Evolutionary conservation across 2,888 invertebrate genomes (phyloP), one percentile per base, ranked within the genome.

Genomic region (Piscicola geometra): DNA sequence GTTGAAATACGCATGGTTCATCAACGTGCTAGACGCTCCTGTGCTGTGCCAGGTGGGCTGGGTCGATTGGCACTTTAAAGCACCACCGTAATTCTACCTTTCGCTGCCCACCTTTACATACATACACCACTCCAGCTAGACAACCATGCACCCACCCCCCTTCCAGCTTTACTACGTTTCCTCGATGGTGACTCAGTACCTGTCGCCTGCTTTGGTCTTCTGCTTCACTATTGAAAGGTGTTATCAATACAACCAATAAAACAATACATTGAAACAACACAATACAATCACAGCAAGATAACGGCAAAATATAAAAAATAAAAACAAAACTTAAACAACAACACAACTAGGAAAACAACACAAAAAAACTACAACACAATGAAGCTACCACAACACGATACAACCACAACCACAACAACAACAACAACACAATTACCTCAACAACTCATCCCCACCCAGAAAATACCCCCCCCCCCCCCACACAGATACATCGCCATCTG

Each of bases 151-250:
- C 18, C n/a, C 71, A 47, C 47, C 18, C 21, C 21, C 25, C 12
- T 25, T 2, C 1, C 56, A 72, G 72, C 77, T 81, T 5, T 84
- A 83, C 77, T 82, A 82, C 80, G 78, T 83, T 35, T 68, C 83
- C 21, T 81, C 81, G 75, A 80, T 81, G 60, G 81, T 81, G 2
- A 82, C 83, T 1, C 85, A 85, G 76, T 85, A 84, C 77, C 78
- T 82, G 28, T 82, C 84, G 0, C 85, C 85, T 0, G 75, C 84
- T 25, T 79, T 85, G 0, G 84, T 85, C 25, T 78, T 85, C 18
- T 83, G 83, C 5, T 85, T 85, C 75, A 85, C 85, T 0, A 82
- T 84, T 25, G 85, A 85, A 75, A 77, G 85, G n/a, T 77, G 60
- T n/a, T n/a, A n/a, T n/a, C n/a, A n/a, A n/a, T n/a, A n/a, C n/a